These are phyloP conservation scores for Xenopus laevis DNA, from an alignment of 2,113 vertebrate species.

Conservation along the genomic window DNA sequence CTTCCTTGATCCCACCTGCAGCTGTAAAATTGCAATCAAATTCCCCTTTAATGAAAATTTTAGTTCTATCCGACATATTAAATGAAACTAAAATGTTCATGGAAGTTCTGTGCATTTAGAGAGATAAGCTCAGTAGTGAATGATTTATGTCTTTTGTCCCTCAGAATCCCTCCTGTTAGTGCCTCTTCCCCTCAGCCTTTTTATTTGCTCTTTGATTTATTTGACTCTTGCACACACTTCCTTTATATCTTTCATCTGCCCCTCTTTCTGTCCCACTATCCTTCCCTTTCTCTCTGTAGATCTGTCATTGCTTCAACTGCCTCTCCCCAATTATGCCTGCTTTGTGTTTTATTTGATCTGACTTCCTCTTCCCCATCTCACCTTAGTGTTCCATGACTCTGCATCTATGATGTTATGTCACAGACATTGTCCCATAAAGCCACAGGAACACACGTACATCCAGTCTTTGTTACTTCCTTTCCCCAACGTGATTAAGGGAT, in stretches of 20 bases:
- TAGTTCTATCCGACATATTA: no score
- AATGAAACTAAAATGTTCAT: no score
- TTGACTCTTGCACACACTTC: slow-evolving; percentile 16
- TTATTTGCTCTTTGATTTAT: slow-evolving; percentile 32
- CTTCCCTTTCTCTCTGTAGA: slow-evolving; percentile 40
- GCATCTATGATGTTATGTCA: slow-evolving; percentile 21
- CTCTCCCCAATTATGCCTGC: slow-evolving; percentile 6
- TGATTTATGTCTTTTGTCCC: background rate
- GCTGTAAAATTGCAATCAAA: no score
- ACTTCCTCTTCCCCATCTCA: slow-evolving; percentile 29
- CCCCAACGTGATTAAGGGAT: no score
- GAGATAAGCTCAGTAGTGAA: rapidly evolving
- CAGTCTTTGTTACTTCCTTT: no score
- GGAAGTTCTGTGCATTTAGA: no score
- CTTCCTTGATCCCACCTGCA: no score
- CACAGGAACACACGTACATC: no score
- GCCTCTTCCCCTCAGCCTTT: slow-evolving; percentile 14
- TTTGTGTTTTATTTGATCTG: slow-evolving; percentile 8
- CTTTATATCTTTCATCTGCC: slow-evolving; percentile 33
- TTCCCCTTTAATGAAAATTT: no score
- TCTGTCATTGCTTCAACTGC: slow-evolving; percentile 5
- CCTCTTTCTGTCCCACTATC: slow-evolving; percentile 24
- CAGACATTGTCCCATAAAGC: no score
- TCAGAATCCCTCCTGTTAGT: background rate
- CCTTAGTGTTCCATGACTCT: slow-evolving; percentile 11